phyloP scores from a whole-genome alignment of 2,113 vertebrate genomes.

The Athene noctua region DNA sequence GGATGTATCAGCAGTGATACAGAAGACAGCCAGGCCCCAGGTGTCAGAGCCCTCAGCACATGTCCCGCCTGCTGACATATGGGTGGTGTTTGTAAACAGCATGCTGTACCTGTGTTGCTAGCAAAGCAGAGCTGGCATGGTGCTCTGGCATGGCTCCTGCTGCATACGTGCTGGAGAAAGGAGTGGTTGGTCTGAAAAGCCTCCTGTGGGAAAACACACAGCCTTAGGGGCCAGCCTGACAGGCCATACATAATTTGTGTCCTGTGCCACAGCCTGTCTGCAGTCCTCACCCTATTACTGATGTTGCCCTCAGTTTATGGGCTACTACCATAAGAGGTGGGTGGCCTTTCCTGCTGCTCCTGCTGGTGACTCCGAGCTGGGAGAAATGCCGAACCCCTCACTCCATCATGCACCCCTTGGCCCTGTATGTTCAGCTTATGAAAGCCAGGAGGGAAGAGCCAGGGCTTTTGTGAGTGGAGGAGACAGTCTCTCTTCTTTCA shows the following conservation, averaged over 20 bases:
- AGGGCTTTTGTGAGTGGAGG: not conserved
- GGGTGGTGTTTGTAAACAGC: not conserved
- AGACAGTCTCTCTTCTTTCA: not conserved
- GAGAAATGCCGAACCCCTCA: not conserved
- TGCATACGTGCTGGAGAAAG: not conserved
- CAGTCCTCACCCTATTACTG: not conserved
- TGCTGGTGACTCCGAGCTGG: not conserved
- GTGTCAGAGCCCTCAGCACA: not conserved
- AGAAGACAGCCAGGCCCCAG: not conserved
- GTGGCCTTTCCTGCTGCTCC: not conserved
- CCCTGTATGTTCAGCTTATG: not conserved
- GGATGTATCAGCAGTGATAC: not conserved
- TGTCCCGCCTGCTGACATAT: not conserved
- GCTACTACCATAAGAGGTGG: not conserved
- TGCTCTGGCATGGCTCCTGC: not conserved
- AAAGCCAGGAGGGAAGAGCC: not conserved
- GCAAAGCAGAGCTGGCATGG: not conserved
- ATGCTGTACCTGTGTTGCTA: not conserved
- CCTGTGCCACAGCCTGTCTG: not conserved
- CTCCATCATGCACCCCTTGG: not conserved
- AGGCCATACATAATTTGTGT: not conserved
- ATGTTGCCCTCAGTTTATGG: not conserved
- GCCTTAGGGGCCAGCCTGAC: not conserved
- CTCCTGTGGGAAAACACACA: not conserved
- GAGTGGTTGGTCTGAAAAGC: not conserved